Conservation (phyloP, 2,113 vertebrate genomes). For the Sinocyclocheilus rhinocerous region DNA sequence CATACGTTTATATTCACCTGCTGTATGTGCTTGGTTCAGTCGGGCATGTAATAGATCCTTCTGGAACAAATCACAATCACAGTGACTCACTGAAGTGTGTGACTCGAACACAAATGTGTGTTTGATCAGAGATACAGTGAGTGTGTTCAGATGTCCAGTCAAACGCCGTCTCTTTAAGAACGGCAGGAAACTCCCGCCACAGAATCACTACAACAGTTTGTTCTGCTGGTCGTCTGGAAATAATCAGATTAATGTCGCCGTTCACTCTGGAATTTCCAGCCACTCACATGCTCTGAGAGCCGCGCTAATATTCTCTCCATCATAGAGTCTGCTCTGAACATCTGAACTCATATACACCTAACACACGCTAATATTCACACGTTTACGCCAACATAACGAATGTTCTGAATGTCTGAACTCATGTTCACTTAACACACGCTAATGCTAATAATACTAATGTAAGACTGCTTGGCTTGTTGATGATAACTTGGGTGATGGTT, state of each 20-base stretch:
- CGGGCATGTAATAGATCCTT: neutral
- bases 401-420: too few relatives aligned
- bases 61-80: neutral
- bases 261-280: slow-evolving; percentile 1
- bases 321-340: too few relatives aligned
- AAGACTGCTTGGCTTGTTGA: too few relatives aligned
- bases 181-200: neutral
- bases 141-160: neutral
- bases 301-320: neutral
- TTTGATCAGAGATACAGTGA: neutral
- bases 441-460: too few relatives aligned
- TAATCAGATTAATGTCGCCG: neutral
- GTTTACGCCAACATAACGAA: too few relatives aligned
- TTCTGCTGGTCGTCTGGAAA: neutral
- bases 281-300: neutral
- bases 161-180: neutral
- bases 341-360: too few relatives aligned
- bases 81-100: neutral
- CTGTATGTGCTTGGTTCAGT: neutral
- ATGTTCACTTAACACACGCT: too few relatives aligned
- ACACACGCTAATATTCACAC: too few relatives aligned
- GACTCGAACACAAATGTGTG: neutral
- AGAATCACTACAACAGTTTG: neutral
- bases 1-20: neutral
- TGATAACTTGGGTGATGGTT: neutral